A percentile compares a stretch with the other conserved stretches of the same genome.
Evolutionary conservation across 2,888 invertebrate genomes (phyloP).

Genomic region (Andrena camellia): DNA sequence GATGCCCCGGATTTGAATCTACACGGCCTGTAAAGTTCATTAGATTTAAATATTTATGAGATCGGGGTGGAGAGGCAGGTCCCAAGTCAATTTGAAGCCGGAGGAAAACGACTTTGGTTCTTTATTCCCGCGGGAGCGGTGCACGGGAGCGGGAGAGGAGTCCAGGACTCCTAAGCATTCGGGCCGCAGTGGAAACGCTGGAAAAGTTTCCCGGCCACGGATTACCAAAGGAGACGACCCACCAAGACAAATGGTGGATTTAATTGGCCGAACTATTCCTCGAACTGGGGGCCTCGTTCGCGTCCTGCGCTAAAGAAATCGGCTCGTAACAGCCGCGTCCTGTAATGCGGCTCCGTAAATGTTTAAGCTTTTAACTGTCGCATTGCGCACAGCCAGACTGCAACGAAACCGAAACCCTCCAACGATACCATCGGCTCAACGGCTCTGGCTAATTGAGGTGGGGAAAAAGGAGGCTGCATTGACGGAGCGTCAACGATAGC

Average conservation of each 20-base stretch:
- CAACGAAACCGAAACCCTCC: neutral
- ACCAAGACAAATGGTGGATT: constrained; percentile 67
- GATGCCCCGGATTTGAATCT: constrained; percentile 75
- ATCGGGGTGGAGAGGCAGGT: constrained; percentile 57
- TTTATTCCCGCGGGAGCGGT: constrained; percentile 68
- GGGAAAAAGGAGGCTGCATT: neutral
- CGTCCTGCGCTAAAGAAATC: neutral
- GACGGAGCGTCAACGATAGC: neutral
- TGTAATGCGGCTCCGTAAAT: neutral
- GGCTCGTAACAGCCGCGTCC: neutral
- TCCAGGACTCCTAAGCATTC: constrained; percentile 26
- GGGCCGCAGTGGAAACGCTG: constrained; percentile 20
- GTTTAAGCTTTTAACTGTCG: constrained; percentile 9
- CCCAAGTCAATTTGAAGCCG: constrained; percentile 77
- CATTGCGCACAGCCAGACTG: constrained; percentile 37
- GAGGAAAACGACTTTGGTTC: constrained; percentile 74
- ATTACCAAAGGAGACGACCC: constrained; percentile 47
- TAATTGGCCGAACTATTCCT: constrained; percentile 65
- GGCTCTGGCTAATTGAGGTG: constrained; percentile 1
- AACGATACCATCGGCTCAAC: neutral
- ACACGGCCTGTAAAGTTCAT: constrained; percentile 78
- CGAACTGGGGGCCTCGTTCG: constrained; percentile 36
- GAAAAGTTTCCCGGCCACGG: constrained; percentile 57
- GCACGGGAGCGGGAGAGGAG: constrained; percentile 22
- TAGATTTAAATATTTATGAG: constrained; percentile 82